These are phyloP conservation scores for Gambelia wislizenii DNA, from an alignment of 2,797 vertebrate species.

Conservation along the genomic window DNA sequence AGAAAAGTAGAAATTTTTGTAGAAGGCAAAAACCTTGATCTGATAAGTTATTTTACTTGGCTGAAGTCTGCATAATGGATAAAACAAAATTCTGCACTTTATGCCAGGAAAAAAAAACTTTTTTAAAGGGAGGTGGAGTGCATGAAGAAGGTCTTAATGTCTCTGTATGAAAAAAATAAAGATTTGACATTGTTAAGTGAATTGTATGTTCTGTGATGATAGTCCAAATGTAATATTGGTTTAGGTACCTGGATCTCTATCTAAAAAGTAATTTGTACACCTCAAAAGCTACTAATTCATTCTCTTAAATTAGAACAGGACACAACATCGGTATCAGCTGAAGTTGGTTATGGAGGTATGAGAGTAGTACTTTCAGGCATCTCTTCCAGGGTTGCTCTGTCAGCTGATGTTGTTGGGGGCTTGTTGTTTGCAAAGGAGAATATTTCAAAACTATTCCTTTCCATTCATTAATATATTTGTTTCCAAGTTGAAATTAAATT, in stretches of 20 bases:
- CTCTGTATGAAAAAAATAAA: constrained; percentile 7
- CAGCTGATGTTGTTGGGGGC: constrained; percentile 22
- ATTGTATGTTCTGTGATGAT: not conserved
- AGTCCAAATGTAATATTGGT: not conserved
- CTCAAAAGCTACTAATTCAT: constrained; percentile 27
- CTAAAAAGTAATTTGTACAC: constrained; percentile 6
- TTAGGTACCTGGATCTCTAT: constrained; percentile 4
- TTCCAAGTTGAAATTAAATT: not conserved
- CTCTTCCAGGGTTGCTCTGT: constrained; percentile 27
- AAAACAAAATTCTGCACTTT: constrained; percentile 33
- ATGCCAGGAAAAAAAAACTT: fast-evolving
- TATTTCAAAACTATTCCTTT: not conserved
- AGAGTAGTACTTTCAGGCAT: not conserved
- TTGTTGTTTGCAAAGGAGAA: not conserved
- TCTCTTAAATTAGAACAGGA: not conserved
- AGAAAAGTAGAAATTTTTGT: constrained; percentile 39
- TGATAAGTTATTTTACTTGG: constrained; percentile 34
- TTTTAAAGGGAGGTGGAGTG: not conserved
- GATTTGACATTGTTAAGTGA: not conserved
- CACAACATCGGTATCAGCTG: not conserved
- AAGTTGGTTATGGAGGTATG: not conserved
- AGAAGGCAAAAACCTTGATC: constrained; percentile 43
- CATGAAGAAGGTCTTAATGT: not conserved
- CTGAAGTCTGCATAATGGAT: constrained; percentile 28
- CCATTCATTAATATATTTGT: not conserved